Percentiles rank a stretch among this genome's conserved stretches.
Conservation (phyloP, 1,140 invertebrate genomes). For the Ips nitidus region DNA sequence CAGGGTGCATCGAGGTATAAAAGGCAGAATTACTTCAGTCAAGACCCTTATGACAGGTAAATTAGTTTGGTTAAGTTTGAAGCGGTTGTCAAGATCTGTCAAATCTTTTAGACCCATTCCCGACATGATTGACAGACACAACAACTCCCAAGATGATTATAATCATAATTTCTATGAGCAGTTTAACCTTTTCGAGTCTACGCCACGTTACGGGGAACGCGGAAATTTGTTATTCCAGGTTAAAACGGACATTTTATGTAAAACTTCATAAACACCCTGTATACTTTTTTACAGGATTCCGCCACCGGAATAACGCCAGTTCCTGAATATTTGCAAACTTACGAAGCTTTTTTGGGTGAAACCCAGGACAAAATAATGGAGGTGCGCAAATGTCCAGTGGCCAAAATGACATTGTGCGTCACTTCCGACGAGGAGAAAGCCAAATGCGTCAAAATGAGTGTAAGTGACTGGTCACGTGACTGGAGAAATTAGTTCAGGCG, state of each 20-base stretch:
- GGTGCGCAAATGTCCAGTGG: conserved; percentile 77
- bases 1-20: background rate
- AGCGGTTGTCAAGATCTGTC: background rate
- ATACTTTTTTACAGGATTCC: conserved; percentile 62
- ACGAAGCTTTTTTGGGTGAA: conserved; percentile 61
- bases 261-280: background rate
- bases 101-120: background rate
- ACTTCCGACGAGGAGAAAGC: conserved; percentile 87
- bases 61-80: background rate
- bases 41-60: background rate
- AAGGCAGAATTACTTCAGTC: background rate
- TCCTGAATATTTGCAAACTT: conserved; percentile 62
- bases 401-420: conserved; percentile 81
- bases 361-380: conserved; percentile 69
- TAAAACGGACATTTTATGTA: conserved; percentile 13
- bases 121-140: conserved; percentile 25
- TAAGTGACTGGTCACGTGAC: conserved; percentile 46
- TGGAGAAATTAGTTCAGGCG: background rate
- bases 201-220: conserved; percentile 64
- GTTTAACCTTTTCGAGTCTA: conserved; percentile 73
- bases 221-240: conserved; percentile 73
- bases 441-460: conserved; percentile 94
- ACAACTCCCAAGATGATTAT: conserved; percentile 25
- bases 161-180: conserved; percentile 53
- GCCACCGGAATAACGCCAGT: conserved; percentile 65